Percentiles rank a stretch among this genome's conserved stretches.
Conservation (phyloP, 1,140 invertebrate genomes). For the Antheraea pernyi region DNA sequence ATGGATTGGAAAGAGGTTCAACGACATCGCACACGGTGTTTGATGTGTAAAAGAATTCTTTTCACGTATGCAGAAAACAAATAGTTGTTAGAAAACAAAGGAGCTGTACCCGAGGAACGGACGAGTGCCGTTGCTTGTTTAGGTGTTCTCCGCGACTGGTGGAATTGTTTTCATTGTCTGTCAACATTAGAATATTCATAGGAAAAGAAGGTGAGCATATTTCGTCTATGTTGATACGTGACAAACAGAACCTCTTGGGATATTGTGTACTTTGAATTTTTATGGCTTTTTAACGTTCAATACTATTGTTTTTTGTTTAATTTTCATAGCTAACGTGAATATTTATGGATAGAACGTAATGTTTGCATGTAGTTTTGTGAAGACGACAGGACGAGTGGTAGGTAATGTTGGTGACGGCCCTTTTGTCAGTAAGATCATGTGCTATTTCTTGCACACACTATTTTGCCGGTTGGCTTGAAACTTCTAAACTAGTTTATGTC, state of each 20-base stretch:
- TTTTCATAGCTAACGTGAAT: background rate
- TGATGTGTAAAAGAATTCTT: constrained; percentile 54
- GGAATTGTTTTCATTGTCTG: constrained; percentile 36
- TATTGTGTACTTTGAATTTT: constrained; percentile 17
- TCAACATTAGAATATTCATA: constrained; percentile 35
- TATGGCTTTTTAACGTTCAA: constrained; percentile 18
- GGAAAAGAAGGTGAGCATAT: constrained; percentile 41
- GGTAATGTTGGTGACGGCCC: too few relatives aligned
- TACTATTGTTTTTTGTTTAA: constrained; percentile 9
- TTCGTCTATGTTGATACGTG: constrained; percentile 24
- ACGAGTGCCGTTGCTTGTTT: constrained; percentile 52
- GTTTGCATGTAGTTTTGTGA: background rate
- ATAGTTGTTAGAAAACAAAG: constrained; percentile 64
- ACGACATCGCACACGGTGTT: constrained; percentile 39
- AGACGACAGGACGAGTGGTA: background rate
- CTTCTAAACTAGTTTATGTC: too few relatives aligned
- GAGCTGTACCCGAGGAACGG: constrained; percentile 20
- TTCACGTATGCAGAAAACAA: constrained; percentile 61
- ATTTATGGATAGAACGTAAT: background rate
- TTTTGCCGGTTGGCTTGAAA: too few relatives aligned
- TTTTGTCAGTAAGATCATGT: too few relatives aligned
- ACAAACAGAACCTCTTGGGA: constrained; percentile 23
- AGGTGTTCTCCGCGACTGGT: constrained; percentile 59
- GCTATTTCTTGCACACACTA: too few relatives aligned
- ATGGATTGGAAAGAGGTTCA: constrained; percentile 54